Percentiles rank a stretch among this genome's conserved stretches.
phyloP scores from a whole-genome alignment of 2,888 invertebrate species.

The Miltochrista miniata region DNA sequence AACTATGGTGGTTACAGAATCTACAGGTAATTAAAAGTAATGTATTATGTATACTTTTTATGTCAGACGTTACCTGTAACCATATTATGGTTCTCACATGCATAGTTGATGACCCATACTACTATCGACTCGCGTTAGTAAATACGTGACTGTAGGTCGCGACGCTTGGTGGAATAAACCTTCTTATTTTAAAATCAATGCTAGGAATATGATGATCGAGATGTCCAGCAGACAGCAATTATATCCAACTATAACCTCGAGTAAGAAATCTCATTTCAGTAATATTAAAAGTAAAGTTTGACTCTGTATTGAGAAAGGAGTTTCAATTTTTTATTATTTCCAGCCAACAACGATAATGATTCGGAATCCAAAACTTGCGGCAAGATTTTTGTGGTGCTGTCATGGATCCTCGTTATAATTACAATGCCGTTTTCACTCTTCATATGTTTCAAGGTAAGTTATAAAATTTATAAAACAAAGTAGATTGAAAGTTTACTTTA shows the following conservation, averaged over 20 bases:
- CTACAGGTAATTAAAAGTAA: constrained; percentile 38
- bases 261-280: constrained; percentile 30
- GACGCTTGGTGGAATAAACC: constrained; percentile 15
- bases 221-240: constrained; percentile 74
- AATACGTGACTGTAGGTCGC: constrained; percentile 14
- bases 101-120: constrained; percentile 54
- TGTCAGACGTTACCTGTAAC: constrained; percentile 1
- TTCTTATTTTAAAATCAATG: constrained; percentile 8
- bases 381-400: constrained; percentile 90
- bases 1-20: constrained; percentile 57
- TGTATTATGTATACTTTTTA: neutral
- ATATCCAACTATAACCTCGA: constrained; percentile 59
- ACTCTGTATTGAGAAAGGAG: too few relatives aligned
- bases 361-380: constrained; percentile 91
- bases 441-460: constrained; percentile 95
- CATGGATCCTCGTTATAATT: constrained; percentile 91
- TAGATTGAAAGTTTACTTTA: too few relatives aligned
- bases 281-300: too few relatives aligned
- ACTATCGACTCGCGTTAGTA: constrained; percentile 30
- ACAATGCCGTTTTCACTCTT: constrained; percentile 97
- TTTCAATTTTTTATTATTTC: constrained; percentile 53
- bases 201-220: constrained; percentile 53
- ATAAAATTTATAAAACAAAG: too few relatives aligned
- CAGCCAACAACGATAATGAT: constrained; percentile 82
- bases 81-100: constrained; percentile 55